A percentile compares a stretch with the other conserved stretches of the same genome.
These are phyloP conservation scores for Tenthredo notha DNA, from an alignment of 2,888 invertebrate genomes.

Conservation along the genomic window DNA sequence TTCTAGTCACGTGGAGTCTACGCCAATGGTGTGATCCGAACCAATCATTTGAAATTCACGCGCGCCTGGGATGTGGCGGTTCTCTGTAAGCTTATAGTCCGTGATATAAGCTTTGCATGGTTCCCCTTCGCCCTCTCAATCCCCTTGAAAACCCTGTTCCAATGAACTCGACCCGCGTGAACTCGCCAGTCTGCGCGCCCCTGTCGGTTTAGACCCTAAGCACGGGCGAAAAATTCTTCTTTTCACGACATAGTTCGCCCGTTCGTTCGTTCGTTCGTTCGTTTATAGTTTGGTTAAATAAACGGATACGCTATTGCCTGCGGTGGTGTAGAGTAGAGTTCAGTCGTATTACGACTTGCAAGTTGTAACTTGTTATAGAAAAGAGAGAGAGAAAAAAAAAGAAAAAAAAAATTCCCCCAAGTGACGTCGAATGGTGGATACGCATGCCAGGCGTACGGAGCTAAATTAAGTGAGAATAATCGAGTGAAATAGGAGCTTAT, in stretches of 20 bases:
- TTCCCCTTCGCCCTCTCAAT: neutral
- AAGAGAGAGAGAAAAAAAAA: neutral
- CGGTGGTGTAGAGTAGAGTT: neutral
- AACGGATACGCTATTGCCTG: conserved; percentile 26
- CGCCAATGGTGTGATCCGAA: conserved; percentile 7
- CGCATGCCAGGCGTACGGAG: conserved; percentile 3
- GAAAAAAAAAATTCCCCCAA: neutral
- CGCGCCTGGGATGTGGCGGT: conserved; percentile 27
- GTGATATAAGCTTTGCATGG: conserved; percentile 35
- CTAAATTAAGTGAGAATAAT: conserved; percentile 18
- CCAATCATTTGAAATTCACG: conserved; percentile 44
- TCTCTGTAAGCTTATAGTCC: neutral
- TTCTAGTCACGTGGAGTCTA: neutral
- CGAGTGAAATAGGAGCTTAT: neutral
- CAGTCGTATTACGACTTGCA: conserved; percentile 29
- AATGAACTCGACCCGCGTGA: conserved; percentile 50
- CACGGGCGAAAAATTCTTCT: conserved; percentile 14
- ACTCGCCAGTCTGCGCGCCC: conserved; percentile 49
- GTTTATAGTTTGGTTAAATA: conserved; percentile 10
- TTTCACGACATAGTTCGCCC: neutral
- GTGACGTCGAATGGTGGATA: conserved; percentile 38
- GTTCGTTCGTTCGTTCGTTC: neutral
- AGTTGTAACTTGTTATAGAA: conserved; percentile 42
- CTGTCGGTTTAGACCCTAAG: conserved; percentile 49
- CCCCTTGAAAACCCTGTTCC: conserved; percentile 15